A percentile compares a stretch with the other conserved stretches of the same genome.
phyloP scores from a whole-genome alignment of 2,888 invertebrate species.

The Dryadula phaetusa region DNA sequence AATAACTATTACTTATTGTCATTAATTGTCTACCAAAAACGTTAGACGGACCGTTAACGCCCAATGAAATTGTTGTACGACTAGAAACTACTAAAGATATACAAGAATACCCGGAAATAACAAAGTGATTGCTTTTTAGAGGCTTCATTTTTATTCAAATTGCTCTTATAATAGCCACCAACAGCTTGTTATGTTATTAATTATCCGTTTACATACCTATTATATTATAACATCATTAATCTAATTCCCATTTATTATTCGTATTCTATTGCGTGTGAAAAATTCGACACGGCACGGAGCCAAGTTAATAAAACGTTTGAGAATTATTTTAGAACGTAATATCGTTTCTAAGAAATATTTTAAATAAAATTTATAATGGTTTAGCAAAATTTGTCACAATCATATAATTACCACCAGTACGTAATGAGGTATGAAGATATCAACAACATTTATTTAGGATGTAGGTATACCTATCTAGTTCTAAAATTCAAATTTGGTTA shows the following conservation, averaged over 20 bases:
- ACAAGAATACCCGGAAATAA: background rate
- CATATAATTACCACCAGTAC: background rate
- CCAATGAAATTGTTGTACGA: background rate
- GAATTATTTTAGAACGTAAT: conserved; percentile 1
- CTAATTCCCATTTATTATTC: background rate
- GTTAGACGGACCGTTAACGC: background rate
- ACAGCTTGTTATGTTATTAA: too few species aligned
- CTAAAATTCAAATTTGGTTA: too few species aligned
- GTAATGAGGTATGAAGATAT: background rate
- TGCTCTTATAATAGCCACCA: too few species aligned
- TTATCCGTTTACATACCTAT: background rate
- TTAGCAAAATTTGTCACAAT: conserved; percentile 1
- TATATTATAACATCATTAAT: background rate
- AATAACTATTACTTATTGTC: background rate
- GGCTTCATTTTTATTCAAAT: too few species aligned
- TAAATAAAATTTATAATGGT: conserved; percentile 3
- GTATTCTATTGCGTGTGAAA: background rate
- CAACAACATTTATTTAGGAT: too few species aligned
- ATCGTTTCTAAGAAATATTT: background rate
- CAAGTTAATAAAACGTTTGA: conserved; percentile 4
- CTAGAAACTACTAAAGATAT: background rate
- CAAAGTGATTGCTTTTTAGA: too few species aligned
- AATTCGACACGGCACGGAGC: conserved; percentile 5
- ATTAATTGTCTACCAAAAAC: too few species aligned
- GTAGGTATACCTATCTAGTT: too few species aligned